phyloP scores from a whole-genome alignment of 2,113 vertebrate genomes.

The Ancistrus triradiatus region DNA sequence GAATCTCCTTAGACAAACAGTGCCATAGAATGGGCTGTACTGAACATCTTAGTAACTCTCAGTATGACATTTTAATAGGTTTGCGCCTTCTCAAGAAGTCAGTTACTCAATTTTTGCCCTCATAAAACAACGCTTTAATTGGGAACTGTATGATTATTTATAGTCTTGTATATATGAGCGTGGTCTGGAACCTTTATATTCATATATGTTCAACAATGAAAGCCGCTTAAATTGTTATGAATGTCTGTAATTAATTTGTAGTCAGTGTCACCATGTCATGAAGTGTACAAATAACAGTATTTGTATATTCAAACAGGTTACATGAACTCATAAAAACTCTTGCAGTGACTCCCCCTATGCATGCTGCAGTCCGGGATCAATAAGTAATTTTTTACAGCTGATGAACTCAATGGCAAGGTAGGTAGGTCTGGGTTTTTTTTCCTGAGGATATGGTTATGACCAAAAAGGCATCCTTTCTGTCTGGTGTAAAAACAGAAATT shows the following conservation, averaged over 20 bases:
- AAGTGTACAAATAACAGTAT: conserved; percentile 25
- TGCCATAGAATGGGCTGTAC: too few species aligned
- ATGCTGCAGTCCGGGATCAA: conserved; percentile 77
- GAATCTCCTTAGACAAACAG: too few species aligned
- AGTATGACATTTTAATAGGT: too few species aligned
- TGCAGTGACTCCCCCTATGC: conserved; percentile 75
- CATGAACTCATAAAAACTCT: conserved; percentile 18
- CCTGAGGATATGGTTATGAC: conserved; percentile 91
- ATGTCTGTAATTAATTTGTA: conserved; percentile 57
- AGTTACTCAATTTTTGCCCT: too few species aligned
- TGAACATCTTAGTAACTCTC: too few species aligned
- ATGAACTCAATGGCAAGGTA: conserved; percentile 90
- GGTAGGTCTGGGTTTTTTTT: conserved; percentile 72
- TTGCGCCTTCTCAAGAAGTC: too few species aligned
- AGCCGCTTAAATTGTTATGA: conserved; percentile 51
- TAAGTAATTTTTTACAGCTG: conserved; percentile 99
- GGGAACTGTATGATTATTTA: too few species aligned
- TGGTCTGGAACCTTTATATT: conserved; percentile 20
- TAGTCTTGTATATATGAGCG: too few species aligned
- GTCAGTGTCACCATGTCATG: conserved; percentile 20
- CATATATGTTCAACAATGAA: conserved; percentile 35
- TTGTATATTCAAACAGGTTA: conserved; percentile 34
- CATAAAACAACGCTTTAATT: too few species aligned
- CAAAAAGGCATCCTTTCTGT: conserved; percentile 78
- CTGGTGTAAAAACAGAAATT: conserved; percentile 63